Evolutionary conservation across 2,888 invertebrate genomes (phyloP).

Genomic region (Cordilura impudica): DNA sequence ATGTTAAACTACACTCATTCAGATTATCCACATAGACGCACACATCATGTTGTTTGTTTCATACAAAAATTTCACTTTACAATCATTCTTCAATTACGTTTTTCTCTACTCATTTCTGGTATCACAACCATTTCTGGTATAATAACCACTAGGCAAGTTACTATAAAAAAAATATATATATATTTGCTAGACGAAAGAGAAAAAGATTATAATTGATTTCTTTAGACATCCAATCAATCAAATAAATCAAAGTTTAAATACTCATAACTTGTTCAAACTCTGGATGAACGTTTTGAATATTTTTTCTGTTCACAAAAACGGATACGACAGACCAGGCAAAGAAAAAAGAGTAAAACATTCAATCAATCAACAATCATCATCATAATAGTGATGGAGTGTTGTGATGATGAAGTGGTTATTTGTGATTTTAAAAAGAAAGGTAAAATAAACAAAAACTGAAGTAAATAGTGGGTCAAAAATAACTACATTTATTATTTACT

Average conservation of each 20-base stretch:
- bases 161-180: constrained; percentile 4
- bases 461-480: no score
- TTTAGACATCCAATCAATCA: constrained; percentile 61
- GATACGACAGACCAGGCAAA: constrained; percentile 18
- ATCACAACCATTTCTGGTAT: constrained; percentile 15
- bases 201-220: constrained; percentile 55
- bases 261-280: constrained; percentile 57
- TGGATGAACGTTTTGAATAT: constrained; percentile 56
- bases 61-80: constrained; percentile 12
- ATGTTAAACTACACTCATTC: background rate
- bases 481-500: no score
- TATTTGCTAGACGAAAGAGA: background rate
- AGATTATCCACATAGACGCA: background rate
- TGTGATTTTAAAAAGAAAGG: constrained; percentile 1
- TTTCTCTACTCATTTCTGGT: background rate
- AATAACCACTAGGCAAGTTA: constrained; percentile 27
- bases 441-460: no score
- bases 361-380: constrained; percentile 51
- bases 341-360: constrained; percentile 44
- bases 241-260: constrained; percentile 59
- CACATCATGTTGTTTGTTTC: background rate
- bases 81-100: constrained; percentile 28
- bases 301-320: constrained; percentile 37
- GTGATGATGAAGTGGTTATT: constrained; percentile 26
- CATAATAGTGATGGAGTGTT: constrained; percentile 10